phyloP scores from a whole-genome alignment of 2,797 vertebrate genomes.

The Odontamblyopus lacepedii region DNA sequence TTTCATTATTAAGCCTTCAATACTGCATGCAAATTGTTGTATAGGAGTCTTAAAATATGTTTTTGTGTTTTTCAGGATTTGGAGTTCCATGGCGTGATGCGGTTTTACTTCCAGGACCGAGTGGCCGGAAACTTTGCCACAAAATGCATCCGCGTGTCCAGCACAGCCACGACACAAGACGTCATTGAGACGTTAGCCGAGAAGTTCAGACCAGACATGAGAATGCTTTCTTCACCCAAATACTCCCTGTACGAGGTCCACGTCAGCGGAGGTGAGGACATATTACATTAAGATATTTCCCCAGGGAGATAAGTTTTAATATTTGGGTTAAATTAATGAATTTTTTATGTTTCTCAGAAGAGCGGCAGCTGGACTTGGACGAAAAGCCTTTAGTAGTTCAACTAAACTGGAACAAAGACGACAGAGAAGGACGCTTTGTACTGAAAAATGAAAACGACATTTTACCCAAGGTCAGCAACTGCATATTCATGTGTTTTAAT shows the following conservation, averaged over 20 bases:
- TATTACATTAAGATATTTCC: too few species aligned
- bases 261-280: slow-evolving; percentile 93
- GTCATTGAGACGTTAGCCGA: slow-evolving; percentile 97
- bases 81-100: slow-evolving; percentile 98
- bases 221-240: slow-evolving; percentile 95
- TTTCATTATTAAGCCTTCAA: neutral
- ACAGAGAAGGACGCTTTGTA: slow-evolving; percentile 95
- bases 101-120: slow-evolving; percentile 99
- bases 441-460: slow-evolving; percentile 98
- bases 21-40: neutral
- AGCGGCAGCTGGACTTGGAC: slow-evolving; percentile 96
- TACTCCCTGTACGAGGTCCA: slow-evolving; percentile 98
- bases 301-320: neutral
- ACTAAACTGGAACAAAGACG: slow-evolving; percentile 98
- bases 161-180: slow-evolving; percentile 96
- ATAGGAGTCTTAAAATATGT: neutral
- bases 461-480: slow-evolving; percentile 85
- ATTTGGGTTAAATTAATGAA: slow-evolving; percentile 12
- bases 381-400: slow-evolving; percentile 98
- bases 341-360: slow-evolving; percentile 82
- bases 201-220: slow-evolving; percentile 98
- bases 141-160: slow-evolving; percentile 97
- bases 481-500: neutral
- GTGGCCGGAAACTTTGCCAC: slow-evolving; percentile 98
- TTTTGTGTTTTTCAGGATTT: slow-evolving; percentile 81